A percentile compares a stretch with the other conserved stretches of the same genome.
Evolutionary conservation across 2,113 vertebrate genomes (phyloP).

Genomic region (Saguinus imperator): DNA sequence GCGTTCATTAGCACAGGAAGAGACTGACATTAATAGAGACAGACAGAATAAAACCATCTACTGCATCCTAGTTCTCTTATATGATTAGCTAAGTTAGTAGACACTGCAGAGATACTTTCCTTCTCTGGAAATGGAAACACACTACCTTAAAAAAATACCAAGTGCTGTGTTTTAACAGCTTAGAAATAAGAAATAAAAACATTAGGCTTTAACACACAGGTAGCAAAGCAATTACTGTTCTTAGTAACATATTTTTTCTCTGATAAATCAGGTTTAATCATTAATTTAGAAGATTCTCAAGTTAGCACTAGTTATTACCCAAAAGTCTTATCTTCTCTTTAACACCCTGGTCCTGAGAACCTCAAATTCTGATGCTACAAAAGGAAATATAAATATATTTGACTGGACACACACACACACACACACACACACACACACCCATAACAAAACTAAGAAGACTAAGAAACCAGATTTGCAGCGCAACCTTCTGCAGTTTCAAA

Average conservation of each 20-base stretch:
- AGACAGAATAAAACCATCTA: slow-evolving; percentile 85
- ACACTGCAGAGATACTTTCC: slow-evolving; percentile 42
- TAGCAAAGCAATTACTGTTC: background rate
- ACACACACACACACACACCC: background rate
- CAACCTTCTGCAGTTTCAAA: background rate
- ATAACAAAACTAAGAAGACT: background rate
- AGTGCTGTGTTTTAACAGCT: background rate
- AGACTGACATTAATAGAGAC: slow-evolving; percentile 86
- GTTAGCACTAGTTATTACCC: background rate
- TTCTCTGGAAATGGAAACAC: slow-evolving; percentile 41
- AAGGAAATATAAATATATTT: background rate
- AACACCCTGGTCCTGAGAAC: background rate
- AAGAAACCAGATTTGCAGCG: background rate
- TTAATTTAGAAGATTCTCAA: slow-evolving; percentile 22
- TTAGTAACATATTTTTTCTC: background rate
- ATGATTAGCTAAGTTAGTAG: slow-evolving; percentile 45
- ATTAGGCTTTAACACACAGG: background rate
- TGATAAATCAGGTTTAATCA: background rate
- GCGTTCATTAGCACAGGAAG: slow-evolving; percentile 86
- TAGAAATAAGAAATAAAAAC: slow-evolving; percentile 43
- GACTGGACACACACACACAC: background rate
- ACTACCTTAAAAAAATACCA: slow-evolving; percentile 57
- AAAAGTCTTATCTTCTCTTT: background rate
- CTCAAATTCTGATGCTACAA: background rate
- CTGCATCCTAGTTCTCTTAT: slow-evolving; percentile 76